Percentiles rank a stretch among this genome's conserved stretches.
phyloP scores from a whole-genome alignment of 2,888 invertebrate species.

The Dryobota labecula region DNA sequence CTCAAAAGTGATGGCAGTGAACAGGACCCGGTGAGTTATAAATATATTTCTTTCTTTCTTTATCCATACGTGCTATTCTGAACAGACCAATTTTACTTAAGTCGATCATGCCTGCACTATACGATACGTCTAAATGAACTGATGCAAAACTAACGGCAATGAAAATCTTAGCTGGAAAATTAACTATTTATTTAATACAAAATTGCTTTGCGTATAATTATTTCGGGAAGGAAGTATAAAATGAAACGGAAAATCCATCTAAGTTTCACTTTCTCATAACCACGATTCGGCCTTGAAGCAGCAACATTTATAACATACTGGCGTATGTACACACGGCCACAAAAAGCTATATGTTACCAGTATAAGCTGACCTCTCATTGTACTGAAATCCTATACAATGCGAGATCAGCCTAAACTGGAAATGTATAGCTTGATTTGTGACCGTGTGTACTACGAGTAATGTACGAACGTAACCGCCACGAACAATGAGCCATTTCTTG shows the following conservation, averaged over 20 bases:
- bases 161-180: neutral
- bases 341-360: too few relatives aligned
- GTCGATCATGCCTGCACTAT: neutral
- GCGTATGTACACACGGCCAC: too few relatives aligned
- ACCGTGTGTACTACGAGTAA: conserved; percentile 31
- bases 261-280: conserved; percentile 61
- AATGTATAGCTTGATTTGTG: too few relatives aligned
- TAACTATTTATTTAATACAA: neutral
- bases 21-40: conserved; percentile 93
- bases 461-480: conserved; percentile 36
- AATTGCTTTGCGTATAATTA: neutral
- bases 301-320: conserved; percentile 43
- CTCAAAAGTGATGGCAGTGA: conserved; percentile 94
- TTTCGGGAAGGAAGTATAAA: conserved; percentile 13
- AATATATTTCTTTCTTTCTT: neutral
- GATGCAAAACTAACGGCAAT: neutral
- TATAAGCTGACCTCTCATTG: too few relatives aligned
- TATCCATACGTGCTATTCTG: neutral
- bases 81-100: neutral
- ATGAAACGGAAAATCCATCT: conserved; percentile 23
- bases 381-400: too few relatives aligned
- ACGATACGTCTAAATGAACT: neutral
- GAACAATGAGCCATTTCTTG: conserved; percentile 66
- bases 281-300: conserved; percentile 49
- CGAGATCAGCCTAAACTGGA: too few relatives aligned